phyloP scores from a whole-genome alignment of 1,140 invertebrate genomes.

The Daktulosphaira vitifoliae region DNA sequence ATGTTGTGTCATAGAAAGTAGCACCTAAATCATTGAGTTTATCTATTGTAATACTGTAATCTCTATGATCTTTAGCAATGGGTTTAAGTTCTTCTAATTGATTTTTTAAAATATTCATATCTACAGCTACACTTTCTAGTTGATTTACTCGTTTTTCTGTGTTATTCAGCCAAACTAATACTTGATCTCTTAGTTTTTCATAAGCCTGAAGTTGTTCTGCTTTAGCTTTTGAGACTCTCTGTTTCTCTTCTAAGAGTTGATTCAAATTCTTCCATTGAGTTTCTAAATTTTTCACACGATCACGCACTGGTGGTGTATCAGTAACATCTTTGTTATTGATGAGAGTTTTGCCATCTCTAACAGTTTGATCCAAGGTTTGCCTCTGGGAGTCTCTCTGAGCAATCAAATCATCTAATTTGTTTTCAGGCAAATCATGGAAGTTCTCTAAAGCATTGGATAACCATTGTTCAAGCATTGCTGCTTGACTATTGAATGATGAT shows the following conservation, averaged over 20 bases:
- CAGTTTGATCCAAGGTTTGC: conserved; percentile 62
- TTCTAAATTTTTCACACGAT: conserved; percentile 78
- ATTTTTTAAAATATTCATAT: conserved; percentile 70
- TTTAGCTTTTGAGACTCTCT: conserved; percentile 67
- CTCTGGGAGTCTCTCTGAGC: conserved; percentile 50
- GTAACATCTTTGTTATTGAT: conserved; percentile 83
- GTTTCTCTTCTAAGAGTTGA: conserved; percentile 68
- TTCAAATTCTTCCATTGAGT: conserved; percentile 79
- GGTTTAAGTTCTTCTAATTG: conserved; percentile 81
- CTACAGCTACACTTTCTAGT: conserved; percentile 74
- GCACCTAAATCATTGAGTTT: conserved; percentile 85
- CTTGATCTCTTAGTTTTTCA: conserved; percentile 71
- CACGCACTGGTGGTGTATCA: conserved; percentile 73
- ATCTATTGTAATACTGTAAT: conserved; percentile 76
- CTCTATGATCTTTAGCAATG: conserved; percentile 78
- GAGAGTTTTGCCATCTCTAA: conserved; percentile 69
- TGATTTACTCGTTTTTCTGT: conserved; percentile 65
- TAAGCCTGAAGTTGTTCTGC: conserved; percentile 77
- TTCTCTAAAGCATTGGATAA: conserved; percentile 62
- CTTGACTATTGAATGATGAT: conserved; percentile 60
- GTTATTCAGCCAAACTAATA: conserved; percentile 71
- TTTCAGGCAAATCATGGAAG: conserved; percentile 64
- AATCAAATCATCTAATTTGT: conserved; percentile 50
- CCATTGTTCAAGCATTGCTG: conserved; percentile 60
- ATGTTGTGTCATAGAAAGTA: conserved; percentile 70